Evolutionary conservation across 2,888 invertebrate genomes (phyloP), one percentile per base, ranked within the genome.

Genomic region (Scaptomyza caliginosa): DNA sequence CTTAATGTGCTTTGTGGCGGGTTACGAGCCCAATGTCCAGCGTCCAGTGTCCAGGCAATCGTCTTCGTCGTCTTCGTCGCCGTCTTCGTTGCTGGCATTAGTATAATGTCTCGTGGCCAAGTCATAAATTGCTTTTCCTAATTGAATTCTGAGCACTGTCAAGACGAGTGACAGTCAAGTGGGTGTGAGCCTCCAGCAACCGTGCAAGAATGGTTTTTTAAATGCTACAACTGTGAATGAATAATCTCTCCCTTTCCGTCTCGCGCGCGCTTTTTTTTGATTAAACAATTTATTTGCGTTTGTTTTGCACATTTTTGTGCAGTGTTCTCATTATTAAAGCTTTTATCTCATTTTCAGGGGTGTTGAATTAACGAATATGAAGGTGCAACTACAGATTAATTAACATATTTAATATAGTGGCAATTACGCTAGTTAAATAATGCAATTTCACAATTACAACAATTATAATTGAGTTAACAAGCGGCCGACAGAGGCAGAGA

Each of bases 71-170:
- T 32, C 46, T 17, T 30, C 30, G 19, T 10, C 17, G 45, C 19
- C 28, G 62, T 38, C 26, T 34, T 16, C 26, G 59, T 59, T 80
- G 74, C 62, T 63, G 78, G 78, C 65, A 77, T 80, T 80, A 74
- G 85, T 70, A 77, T 66, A 73, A 77, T 77, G 84, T 86, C 79
- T 80, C 77, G 77, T 85, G 81, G 74, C 81, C 49, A 56, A 60
- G 39, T 86, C 87, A 82, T 86, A 81, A 81, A 81, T 84, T 84
- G 87, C 66, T 56, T 86, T 81, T 84, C 85, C 87, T 81, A 81
- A 81, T 81, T 81, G 80, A 81, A 86, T 81, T 84, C 82, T 78
- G 71, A 77, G 75, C 81, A 80, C 81, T 78, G 65, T 65, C 78
- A 62, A 57, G 57, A 21, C 78, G 64, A 62, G 50, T 86, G 78